Percentiles rank a stretch among this genome's conserved stretches.
phyloP scores from a whole-genome alignment of 1,140 invertebrate genomes.

The Tachypleus tridentatus region DNA sequence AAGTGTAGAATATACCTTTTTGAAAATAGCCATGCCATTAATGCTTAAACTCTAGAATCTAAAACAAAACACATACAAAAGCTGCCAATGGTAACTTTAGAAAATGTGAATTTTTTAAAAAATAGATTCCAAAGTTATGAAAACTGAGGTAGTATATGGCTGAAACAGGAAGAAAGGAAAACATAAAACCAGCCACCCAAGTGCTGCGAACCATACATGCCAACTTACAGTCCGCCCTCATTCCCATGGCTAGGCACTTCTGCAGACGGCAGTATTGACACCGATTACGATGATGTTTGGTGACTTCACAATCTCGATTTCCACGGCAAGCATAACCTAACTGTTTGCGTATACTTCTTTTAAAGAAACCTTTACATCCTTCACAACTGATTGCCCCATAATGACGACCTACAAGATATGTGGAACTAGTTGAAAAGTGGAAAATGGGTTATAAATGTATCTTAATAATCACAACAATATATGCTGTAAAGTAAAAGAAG shows the following conservation, averaged over 20 bases:
- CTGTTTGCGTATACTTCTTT: constrained; percentile 94
- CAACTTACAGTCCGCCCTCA: constrained; percentile 70
- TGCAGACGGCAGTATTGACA: constrained; percentile 94
- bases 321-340: constrained; percentile 95
- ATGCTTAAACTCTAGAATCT: too few relatives aligned
- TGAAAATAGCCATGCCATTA: too few relatives aligned
- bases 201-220: too few relatives aligned
- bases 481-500: too few relatives aligned
- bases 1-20: too few relatives aligned
- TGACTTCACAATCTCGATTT: constrained; percentile 91
- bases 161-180: too few relatives aligned
- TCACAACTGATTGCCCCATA: constrained; percentile 40
- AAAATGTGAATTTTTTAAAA: background rate
- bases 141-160: too few relatives aligned
- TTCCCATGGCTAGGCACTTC: constrained; percentile 94
- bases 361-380: constrained; percentile 97
- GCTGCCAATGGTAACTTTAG: background rate
- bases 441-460: too few relatives aligned
- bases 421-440: too few relatives aligned
- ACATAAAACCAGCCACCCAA: too few relatives aligned
- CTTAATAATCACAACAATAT: too few relatives aligned
- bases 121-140: background rate
- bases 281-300: constrained; percentile 93
- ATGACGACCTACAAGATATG: constrained; percentile 19
- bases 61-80: constrained; percentile 4